phyloP scores from a whole-genome alignment of 2,888 invertebrate species.

The Pyrrhosoma nymphula region DNA sequence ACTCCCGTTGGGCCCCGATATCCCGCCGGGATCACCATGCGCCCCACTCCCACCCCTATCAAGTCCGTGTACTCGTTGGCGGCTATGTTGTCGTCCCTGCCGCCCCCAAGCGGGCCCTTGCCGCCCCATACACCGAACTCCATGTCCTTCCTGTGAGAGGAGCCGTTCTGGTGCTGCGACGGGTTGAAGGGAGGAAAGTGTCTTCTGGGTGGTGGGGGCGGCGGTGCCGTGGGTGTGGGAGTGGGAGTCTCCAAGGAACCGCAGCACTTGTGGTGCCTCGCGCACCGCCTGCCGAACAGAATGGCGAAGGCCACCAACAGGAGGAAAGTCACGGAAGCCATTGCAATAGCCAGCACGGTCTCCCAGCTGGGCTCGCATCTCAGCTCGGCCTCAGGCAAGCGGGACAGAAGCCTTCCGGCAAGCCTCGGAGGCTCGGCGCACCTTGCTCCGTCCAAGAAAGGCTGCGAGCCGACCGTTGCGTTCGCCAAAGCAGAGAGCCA shows the following conservation, averaged over 20 bases:
- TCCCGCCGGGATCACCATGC: conserved; percentile 59
- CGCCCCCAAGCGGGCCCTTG: conserved; percentile 50
- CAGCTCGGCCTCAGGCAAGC: conserved; percentile 74
- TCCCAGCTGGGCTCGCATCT: conserved; percentile 77
- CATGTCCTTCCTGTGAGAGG: conserved; percentile 53
- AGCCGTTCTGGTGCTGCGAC: conserved; percentile 39
- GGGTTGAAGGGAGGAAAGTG: not conserved
- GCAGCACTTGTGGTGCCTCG: conserved; percentile 58
- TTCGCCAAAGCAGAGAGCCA: conserved; percentile 89
- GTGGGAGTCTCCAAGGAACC: conserved; percentile 49
- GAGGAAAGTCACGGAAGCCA: conserved; percentile 52
- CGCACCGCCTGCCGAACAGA: conserved; percentile 44
- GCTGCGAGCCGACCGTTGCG: conserved; percentile 53
- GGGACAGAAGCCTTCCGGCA: conserved; percentile 47
- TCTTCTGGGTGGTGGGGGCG: conserved; percentile 42
- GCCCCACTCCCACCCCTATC: conserved; percentile 49
- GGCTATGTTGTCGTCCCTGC: conserved; percentile 48
- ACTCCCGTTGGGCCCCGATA: conserved; percentile 51
- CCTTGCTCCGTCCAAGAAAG: conserved; percentile 33
- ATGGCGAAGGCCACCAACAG: conserved; percentile 47
- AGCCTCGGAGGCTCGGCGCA: conserved; percentile 51
- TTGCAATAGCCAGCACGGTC: conserved; percentile 73
- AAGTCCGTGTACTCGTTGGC: conserved; percentile 61
- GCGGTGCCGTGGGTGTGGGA: conserved; percentile 45
- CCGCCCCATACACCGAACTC: conserved; percentile 59